Conservation (phyloP, 2,797 vertebrate genomes). For the Karalla daura region DNA sequence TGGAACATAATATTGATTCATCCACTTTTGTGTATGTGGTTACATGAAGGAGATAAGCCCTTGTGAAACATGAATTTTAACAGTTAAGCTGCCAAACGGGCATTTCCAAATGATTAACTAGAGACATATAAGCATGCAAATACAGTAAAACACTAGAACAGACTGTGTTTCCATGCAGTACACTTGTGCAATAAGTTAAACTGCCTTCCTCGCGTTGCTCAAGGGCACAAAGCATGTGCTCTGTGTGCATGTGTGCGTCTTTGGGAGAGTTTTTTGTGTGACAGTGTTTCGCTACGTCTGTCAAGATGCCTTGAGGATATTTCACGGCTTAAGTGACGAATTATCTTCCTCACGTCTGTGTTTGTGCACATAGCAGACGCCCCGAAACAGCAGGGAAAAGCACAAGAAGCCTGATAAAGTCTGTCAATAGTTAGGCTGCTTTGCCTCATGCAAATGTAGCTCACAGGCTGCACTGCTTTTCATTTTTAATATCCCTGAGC, state of each 20-base stretch:
- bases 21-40: no score
- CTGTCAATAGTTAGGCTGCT: conserved; percentile 8
- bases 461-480: conserved; percentile 1
- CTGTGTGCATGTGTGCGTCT: neutral
- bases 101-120: neutral
- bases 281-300: conserved; percentile 42
- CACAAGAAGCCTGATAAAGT: conserved; percentile 7
- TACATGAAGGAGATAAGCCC: neutral
- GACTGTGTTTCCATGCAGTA: no score
- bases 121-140: conserved; percentile 8
- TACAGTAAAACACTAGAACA: conserved; percentile 11
- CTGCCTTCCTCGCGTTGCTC: conserved; percentile 7
- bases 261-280: conserved; percentile 29
- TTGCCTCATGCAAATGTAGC: neutral
- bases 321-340: conserved; percentile 44
- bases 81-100: neutral
- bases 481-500: conserved; percentile 4
- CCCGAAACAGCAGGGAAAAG: conserved; percentile 16
- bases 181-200: no score
- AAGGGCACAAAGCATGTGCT: neutral
- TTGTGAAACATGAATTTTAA: conserved; percentile 2
- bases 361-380: conserved; percentile 34
- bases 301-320: conserved; percentile 50
- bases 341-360: conserved; percentile 33
- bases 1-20: no score